A percentile compares a stretch with the other conserved stretches of the same genome.
Evolutionary conservation across 2,113 vertebrate species (phyloP).

Genomic region (Rhabdornis inornatus): DNA sequence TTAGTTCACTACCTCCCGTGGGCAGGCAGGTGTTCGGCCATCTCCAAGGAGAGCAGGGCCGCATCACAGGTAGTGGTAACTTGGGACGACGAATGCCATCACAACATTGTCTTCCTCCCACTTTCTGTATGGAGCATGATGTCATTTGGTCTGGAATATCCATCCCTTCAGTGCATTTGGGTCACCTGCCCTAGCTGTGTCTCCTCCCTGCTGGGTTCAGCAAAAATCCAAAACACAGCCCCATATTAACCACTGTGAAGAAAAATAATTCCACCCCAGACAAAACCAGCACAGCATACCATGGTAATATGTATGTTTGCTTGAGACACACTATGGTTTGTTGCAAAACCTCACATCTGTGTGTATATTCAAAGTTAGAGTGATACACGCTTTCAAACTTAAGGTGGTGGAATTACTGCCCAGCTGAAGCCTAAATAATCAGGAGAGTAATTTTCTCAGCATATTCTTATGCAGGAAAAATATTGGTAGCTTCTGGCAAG

Average conservation of each 20-base stretch:
- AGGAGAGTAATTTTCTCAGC: not conserved
- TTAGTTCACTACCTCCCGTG: fast-evolving
- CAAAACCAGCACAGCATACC: not conserved
- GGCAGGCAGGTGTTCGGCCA: no score
- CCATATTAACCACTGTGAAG: no score
- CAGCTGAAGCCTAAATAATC: not conserved
- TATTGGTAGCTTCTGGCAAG: not conserved
- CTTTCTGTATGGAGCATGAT: fast-evolving
- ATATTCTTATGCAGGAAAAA: not conserved
- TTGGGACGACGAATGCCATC: no score
- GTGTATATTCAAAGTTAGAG: no score
- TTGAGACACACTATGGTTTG: fast-evolving
- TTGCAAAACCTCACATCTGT: not conserved
- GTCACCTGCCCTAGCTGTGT: not conserved
- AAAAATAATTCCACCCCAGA: no score
- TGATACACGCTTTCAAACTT: fast-evolving
- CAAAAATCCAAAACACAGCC: no score
- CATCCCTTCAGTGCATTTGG: not conserved
- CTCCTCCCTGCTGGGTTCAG: not conserved
- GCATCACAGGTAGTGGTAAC: no score
- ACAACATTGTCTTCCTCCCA: fast-evolving
- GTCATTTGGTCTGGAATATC: not conserved
- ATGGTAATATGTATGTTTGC: fast-evolving
- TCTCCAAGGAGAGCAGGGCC: no score
- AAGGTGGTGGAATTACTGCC: no score